Evolutionary conservation across 1,140 invertebrate genomes (phyloP).

Genomic region (Leguminivora glycinivorella): DNA sequence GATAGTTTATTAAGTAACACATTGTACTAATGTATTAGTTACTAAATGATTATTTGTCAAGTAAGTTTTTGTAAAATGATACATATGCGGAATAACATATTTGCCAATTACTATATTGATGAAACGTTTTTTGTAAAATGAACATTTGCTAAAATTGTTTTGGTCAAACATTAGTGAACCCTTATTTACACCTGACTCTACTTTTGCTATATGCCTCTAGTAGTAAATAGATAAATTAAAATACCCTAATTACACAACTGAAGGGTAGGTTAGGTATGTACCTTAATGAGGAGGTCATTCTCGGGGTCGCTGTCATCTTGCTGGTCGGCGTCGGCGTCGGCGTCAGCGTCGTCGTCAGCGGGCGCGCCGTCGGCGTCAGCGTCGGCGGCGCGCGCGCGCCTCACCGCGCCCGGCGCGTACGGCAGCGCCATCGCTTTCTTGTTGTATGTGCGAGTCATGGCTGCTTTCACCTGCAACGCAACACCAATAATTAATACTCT

Average conservation of each 20-base stretch:
- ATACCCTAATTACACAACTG: background rate
- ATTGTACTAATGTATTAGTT: no score
- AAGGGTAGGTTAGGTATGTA: no score
- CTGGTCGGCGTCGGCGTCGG: slow-evolving; percentile 73
- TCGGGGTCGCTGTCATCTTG: slow-evolving; percentile 84
- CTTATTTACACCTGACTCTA: no score
- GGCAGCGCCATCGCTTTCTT: slow-evolving; percentile 87
- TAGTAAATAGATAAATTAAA: background rate
- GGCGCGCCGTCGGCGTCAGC: slow-evolving; percentile 67
- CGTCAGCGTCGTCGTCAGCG: slow-evolving; percentile 71
- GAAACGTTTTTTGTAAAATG: no score
- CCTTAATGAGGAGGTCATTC: slow-evolving; percentile 90
- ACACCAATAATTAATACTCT: background rate
- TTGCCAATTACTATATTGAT: no score
- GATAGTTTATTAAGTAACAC: no score
- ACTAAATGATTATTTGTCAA: no score
- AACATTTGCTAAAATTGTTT: no score
- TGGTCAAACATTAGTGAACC: no score
- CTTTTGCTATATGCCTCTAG: no score
- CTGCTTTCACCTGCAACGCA: slow-evolving; percentile 88
- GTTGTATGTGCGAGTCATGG: slow-evolving; percentile 95
- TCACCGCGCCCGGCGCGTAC: slow-evolving; percentile 82
- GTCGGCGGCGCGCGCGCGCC: slow-evolving; percentile 64
- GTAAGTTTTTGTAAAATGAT: no score
- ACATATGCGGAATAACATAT: no score